A percentile compares a stretch with the other conserved stretches of the same genome.
These are phyloP conservation scores for Acrocephalus kingi DNA, from an alignment of 2,113 vertebrate species.

Conservation along the genomic window DNA sequence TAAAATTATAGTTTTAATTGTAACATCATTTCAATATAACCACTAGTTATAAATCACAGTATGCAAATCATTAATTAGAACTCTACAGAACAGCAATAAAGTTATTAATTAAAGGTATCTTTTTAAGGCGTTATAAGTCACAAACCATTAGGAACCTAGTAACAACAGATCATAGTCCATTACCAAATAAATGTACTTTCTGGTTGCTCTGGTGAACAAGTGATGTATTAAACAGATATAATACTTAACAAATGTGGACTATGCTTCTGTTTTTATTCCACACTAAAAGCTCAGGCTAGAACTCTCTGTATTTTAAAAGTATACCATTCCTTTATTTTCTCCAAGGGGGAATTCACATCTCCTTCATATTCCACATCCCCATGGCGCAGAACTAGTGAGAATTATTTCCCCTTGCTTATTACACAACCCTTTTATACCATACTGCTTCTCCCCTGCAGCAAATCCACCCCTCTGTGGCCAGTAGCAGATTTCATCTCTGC, in stretches of 20 bases:
- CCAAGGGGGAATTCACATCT: neutral
- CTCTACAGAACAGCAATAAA: neutral
- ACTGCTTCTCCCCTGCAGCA: neutral
- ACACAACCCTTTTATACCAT: fast-evolving
- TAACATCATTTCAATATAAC: neutral
- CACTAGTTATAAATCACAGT: neutral
- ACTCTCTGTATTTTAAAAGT: neutral
- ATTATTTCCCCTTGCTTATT: neutral
- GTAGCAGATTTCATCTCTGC: neutral
- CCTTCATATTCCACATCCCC: neutral
- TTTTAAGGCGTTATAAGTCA: neutral
- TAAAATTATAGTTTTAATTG: neutral
- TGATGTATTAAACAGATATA: slow-evolving; percentile 28
- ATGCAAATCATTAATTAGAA: neutral
- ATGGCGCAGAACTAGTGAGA: neutral
- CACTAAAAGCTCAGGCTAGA: neutral
- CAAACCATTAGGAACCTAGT: neutral
- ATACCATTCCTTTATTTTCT: neutral
- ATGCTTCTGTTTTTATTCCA: neutral
- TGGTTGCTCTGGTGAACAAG: neutral
- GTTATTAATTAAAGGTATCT: neutral
- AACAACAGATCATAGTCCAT: neutral
- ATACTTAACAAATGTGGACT: slow-evolving; percentile 40
- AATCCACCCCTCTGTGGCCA: neutral
- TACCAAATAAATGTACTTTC: neutral